Percentiles rank a stretch among this genome's conserved stretches.
These are phyloP conservation scores for Nothocercus nigrocapillus DNA, from an alignment of 2,113 vertebrate genomes.

Conservation along the genomic window DNA sequence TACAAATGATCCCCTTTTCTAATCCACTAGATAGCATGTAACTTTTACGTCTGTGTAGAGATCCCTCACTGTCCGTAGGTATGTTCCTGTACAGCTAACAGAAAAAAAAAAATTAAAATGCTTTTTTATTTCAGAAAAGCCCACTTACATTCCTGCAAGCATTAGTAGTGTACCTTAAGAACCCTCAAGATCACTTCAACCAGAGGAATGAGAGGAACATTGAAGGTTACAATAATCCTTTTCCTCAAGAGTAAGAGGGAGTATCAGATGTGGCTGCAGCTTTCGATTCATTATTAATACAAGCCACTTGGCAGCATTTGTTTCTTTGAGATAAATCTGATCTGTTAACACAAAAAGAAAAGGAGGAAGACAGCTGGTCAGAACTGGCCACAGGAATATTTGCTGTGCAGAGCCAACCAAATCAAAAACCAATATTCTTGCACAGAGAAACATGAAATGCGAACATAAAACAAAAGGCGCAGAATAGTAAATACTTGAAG, in stretches of 20 bases:
- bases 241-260: neutral
- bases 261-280: neutral
- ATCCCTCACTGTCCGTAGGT: neutral
- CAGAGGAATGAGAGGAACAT: neutral
- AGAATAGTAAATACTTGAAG: neutral
- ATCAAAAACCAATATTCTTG: constrained; percentile 43
- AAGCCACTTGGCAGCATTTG: neutral
- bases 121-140: neutral
- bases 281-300: constrained; percentile 23
- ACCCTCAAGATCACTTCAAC: neutral
- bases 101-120: neutral
- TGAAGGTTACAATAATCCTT: neutral
- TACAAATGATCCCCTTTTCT: neutral
- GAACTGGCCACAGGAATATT: constrained; percentile 31
- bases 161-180: neutral
- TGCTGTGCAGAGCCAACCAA: constrained; percentile 12
- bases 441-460: neutral
- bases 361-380: constrained; percentile 43
- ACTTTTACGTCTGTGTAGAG: neutral
- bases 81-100: neutral
- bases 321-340: constrained; percentile 36
- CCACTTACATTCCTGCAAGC: neutral
- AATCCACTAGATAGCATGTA: neutral
- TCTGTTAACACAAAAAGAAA: neutral
- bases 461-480: neutral